Evolutionary conservation across 2,797 vertebrate species (phyloP).

Genomic region (Margarornis squamiger): DNA sequence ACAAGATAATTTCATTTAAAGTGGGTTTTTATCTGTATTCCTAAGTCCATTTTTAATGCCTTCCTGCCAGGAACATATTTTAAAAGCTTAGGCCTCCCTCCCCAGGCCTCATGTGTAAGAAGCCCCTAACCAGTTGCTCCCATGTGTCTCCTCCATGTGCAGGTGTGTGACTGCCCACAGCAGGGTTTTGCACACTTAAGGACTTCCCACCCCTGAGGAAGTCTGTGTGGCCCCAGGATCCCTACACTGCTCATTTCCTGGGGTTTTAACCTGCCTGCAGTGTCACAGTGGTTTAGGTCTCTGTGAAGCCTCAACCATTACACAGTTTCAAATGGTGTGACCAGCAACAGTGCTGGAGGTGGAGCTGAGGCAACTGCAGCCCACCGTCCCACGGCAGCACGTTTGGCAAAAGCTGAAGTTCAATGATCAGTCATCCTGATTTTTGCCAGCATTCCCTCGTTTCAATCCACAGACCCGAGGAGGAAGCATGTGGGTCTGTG

Average conservation of each 20-base stretch:
- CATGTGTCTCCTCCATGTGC: fast-evolving
- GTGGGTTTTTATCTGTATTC: not conserved
- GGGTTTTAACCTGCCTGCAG: not conserved
- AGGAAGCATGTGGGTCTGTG: fast-evolving
- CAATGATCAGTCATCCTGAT: fast-evolving
- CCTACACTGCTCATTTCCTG: not conserved
- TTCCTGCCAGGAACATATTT: not conserved
- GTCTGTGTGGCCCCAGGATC: not conserved
- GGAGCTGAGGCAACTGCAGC: not conserved
- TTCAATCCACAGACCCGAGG: not conserved
- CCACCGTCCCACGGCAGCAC: fast-evolving
- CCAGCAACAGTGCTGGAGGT: fast-evolving
- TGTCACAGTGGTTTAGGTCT: not conserved
- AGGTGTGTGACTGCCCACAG: no score
- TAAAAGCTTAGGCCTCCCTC: not conserved
- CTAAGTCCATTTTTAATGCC: not conserved
- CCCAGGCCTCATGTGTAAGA: not conserved
- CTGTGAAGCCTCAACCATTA: not conserved
- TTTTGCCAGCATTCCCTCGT: not conserved
- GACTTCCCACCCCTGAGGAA: not conserved
- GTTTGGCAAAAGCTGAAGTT: not conserved
- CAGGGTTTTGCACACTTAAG: no score
- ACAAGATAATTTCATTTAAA: not conserved
- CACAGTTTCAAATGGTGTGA: not conserved
- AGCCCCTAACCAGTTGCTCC: not conserved